phyloP scores from a whole-genome alignment of 2,113 vertebrate species.

The Kryptolebias marmoratus region DNA sequence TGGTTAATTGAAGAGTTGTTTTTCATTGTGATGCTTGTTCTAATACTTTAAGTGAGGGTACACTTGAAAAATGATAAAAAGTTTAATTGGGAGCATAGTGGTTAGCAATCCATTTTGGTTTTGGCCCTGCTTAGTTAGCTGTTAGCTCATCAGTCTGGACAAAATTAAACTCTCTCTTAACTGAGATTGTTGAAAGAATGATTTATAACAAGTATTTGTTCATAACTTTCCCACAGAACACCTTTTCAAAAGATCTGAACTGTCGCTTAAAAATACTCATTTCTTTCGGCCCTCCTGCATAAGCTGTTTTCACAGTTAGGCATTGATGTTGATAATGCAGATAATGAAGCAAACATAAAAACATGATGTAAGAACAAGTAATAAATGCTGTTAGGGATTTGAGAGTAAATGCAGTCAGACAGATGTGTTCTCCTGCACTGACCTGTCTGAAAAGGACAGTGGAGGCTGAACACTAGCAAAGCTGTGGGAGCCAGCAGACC shows the following conservation, averaged over 20 bases:
- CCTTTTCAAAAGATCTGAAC: neutral
- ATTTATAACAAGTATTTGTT: neutral
- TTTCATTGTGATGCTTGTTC: no score
- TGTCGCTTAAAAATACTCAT: neutral
- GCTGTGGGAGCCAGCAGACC: slow-evolving; percentile 63
- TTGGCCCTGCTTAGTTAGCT: neutral
- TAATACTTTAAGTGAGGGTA: no score
- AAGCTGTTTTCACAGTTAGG: neutral
- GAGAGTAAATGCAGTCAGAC: neutral
- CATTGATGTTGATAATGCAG: neutral
- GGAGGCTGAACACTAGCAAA: slow-evolving; percentile 63
- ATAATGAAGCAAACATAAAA: neutral
- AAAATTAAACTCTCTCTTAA: neutral
- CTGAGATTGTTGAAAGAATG: neutral
- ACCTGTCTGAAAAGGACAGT: slow-evolving; percentile 79
- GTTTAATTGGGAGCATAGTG: no score
- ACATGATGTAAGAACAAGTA: neutral
- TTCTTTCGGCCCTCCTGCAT: neutral
- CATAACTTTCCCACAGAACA: no score
- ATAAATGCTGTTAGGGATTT: neutral
- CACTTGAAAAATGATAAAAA: no score
- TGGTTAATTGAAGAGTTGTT: no score
- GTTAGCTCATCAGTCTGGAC: neutral
- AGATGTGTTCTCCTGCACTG: slow-evolving; percentile 46
- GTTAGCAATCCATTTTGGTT: no score